Conservation (phyloP, 2,888 invertebrate species). For the Zaprionus bogoriensis region DNA sequence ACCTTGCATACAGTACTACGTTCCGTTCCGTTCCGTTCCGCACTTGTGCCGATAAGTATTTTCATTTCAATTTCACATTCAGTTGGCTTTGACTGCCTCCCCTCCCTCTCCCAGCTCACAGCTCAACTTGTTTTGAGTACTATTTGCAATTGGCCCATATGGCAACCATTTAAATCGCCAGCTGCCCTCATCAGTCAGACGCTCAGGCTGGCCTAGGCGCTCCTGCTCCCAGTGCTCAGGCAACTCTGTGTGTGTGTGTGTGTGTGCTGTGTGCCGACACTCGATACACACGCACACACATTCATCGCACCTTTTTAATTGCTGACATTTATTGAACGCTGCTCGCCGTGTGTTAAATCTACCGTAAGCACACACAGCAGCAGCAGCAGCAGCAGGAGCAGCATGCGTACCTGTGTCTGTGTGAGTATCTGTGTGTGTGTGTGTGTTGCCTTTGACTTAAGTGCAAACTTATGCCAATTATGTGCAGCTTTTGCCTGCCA, state of each 20-base stretch:
- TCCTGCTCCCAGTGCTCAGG: neutral
- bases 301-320: conserved; percentile 70
- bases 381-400: neutral
- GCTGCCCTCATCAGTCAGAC: conserved; percentile 30
- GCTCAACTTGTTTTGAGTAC: conserved; percentile 5
- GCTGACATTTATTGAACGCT: conserved; percentile 72
- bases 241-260: conserved; percentile 1
- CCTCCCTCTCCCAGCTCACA: too few relatives aligned
- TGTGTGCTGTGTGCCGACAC: conserved; percentile 24
- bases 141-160: conserved; percentile 24
- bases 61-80: conserved; percentile 32
- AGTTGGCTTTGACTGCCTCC: neutral
- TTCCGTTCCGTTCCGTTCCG: too few relatives aligned
- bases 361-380: conserved; percentile 50
- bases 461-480: conserved; percentile 75
- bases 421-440: conserved; percentile 8
- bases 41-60: conserved; percentile 35
- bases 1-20: conserved; percentile 3
- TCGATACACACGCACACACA: conserved; percentile 55
- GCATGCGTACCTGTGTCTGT: neutral
- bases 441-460: conserved; percentile 57
- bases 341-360: conserved; percentile 61
- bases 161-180: conserved; percentile 13
- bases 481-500: conserved; percentile 53
- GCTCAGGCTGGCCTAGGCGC: conserved; percentile 20